Conservation (phyloP, 2,797 vertebrate species). For the Mallotus villosus region DNA sequence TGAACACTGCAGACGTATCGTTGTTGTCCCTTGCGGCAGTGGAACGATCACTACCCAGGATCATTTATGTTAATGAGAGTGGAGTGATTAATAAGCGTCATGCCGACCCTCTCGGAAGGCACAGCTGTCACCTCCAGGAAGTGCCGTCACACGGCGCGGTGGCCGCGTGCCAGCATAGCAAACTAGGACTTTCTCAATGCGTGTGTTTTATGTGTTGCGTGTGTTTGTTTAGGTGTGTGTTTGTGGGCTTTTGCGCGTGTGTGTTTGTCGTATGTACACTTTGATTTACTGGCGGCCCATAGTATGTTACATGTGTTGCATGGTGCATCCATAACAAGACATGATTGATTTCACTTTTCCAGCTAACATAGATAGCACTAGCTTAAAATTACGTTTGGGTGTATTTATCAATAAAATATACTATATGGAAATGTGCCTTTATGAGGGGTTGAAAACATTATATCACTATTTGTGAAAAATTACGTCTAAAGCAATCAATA, state of each 20-base stretch:
- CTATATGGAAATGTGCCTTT: conserved; percentile 5
- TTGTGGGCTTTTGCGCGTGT: no score
- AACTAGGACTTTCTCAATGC: conserved; percentile 33
- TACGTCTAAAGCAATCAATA: conserved; percentile 32
- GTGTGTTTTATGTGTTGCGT: conserved; percentile 23
- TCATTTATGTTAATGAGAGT: conserved; percentile 99
- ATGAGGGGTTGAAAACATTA: conserved; percentile 25
- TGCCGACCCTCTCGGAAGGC: conserved; percentile 96
- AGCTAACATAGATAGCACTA: neutral
- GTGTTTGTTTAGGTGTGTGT: conserved; percentile 24
- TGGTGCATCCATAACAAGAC: neutral
- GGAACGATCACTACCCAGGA: conserved; percentile 92
- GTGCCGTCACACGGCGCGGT: conserved; percentile 77
- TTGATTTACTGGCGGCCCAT: neutral
- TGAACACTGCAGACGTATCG: conserved; percentile 69
- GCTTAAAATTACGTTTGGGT: conserved; percentile 3
- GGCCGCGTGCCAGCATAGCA: conserved; percentile 50
- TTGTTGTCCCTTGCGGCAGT: conserved; percentile 79
- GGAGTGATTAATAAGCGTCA: conserved; percentile 97
- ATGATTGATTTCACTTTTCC: neutral
- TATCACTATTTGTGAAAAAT: conserved; percentile 19
- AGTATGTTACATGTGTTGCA: conserved; percentile 17
- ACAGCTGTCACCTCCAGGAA: conserved; percentile 98
- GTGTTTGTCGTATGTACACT: conserved; percentile 21
- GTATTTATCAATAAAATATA: conserved; percentile 16